Conservation (phyloP, 2,797 vertebrate genomes). For the Gallinago stenura region DNA sequence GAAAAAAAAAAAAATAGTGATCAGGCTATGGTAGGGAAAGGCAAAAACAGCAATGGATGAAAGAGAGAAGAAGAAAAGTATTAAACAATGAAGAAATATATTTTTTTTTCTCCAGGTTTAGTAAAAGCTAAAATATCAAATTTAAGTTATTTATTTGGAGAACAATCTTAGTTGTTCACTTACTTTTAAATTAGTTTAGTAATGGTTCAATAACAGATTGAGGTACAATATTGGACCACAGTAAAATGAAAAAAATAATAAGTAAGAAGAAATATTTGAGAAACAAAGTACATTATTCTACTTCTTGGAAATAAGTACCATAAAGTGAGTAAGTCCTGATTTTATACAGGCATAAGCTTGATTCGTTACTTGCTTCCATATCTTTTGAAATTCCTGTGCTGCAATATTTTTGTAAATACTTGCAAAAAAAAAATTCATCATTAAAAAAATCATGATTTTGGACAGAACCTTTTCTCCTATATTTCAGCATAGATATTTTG, state of each 20-base stretch:
- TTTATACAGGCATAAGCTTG: not conserved
- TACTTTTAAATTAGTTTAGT: not conserved
- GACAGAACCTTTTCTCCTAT: not conserved
- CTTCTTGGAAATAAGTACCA: not conserved
- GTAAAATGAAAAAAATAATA: no score
- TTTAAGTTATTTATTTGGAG: not conserved
- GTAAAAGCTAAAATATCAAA: not conserved
- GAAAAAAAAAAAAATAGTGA: not conserved
- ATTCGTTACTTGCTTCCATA: not conserved
- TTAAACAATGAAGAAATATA: not conserved
- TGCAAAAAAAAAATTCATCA: rapidly evolving
- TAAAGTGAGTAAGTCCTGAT: not conserved
- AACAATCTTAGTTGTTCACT: not conserved
- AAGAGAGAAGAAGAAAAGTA: not conserved
- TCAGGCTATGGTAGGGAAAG: not conserved
- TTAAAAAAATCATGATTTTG: not conserved
- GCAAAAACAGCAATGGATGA: not conserved
- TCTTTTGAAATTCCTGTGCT: not conserved
- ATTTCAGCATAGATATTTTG: not conserved
- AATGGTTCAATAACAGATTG: not conserved
- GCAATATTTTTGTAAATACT: not conserved
- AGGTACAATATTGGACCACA: not conserved
- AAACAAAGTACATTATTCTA: not conserved
- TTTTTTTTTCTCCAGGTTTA: not conserved
- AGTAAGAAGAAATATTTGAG: not conserved